Conservation (phyloP, 2,888 invertebrate species). For the Clostera curtula region DNA sequence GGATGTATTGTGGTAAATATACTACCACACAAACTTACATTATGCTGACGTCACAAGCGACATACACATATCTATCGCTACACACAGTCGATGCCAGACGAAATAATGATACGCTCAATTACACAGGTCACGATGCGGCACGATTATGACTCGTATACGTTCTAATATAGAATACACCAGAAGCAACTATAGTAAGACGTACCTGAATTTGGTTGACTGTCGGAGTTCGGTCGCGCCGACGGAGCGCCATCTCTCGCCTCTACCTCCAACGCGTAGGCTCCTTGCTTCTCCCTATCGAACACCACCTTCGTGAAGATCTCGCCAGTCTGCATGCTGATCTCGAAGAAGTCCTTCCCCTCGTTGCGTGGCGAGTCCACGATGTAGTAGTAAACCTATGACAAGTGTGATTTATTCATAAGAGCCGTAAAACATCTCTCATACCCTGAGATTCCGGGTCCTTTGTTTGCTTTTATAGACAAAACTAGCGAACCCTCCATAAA, state of each 20-base stretch:
- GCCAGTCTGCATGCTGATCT: slow-evolving; percentile 96
- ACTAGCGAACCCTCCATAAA: slow-evolving; percentile 21
- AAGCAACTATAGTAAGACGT: slow-evolving; percentile 3
- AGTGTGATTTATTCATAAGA: slow-evolving; percentile 33
- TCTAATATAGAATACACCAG: too few relatives aligned
- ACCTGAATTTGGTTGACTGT: slow-evolving; percentile 97
- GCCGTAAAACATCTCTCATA: slow-evolving; percentile 28
- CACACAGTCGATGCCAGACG: too few relatives aligned
- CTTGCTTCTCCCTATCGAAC: slow-evolving; percentile 98
- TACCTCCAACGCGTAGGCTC: slow-evolving; percentile 97
- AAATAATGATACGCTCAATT: too few relatives aligned
- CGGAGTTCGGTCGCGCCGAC: slow-evolving; percentile 95
- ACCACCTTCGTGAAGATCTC: slow-evolving; percentile 96
- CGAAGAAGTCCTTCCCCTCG: slow-evolving; percentile 96
- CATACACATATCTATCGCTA: too few relatives aligned
- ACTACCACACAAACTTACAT: too few relatives aligned
- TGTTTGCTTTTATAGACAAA: slow-evolving; percentile 29
- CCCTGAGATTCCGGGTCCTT: slow-evolving; percentile 26
- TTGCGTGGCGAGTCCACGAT: slow-evolving; percentile 93
- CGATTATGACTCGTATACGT: too few relatives aligned
- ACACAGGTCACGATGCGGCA: too few relatives aligned
- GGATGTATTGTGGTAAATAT: too few relatives aligned
- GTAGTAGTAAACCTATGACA: slow-evolving; percentile 89
- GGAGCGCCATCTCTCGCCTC: slow-evolving; percentile 97
- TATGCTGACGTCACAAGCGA: too few relatives aligned